A percentile compares a stretch with the other conserved stretches of the same genome.
Evolutionary conservation across 1,140 invertebrate genomes (phyloP).

Genomic region (Drosophila nikananu): DNA sequence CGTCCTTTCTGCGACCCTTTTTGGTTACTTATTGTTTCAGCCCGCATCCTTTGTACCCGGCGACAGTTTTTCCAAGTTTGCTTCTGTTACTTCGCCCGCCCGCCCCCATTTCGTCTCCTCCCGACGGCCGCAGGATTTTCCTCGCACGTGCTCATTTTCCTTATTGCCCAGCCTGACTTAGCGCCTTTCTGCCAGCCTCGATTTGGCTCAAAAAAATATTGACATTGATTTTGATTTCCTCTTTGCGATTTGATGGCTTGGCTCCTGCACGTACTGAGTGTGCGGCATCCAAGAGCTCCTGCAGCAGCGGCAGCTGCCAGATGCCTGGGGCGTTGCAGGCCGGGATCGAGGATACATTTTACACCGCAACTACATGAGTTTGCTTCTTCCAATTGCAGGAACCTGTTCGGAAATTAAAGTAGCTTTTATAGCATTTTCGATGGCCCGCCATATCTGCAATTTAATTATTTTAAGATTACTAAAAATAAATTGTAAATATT

Average conservation of each 20-base stretch:
- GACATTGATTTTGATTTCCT: conserved; percentile 75
- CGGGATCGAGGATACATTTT: conserved; percentile 7
- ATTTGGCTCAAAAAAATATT: conserved; percentile 70
- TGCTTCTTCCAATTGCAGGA: background rate
- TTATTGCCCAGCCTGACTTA: conserved; percentile 63
- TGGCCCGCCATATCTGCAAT: background rate
- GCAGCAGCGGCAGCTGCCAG: conserved; percentile 42
- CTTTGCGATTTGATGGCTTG: conserved; percentile 43
- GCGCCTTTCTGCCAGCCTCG: conserved; percentile 59
- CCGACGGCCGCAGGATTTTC: conserved; percentile 15
- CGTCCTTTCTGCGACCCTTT: conserved; percentile 27
- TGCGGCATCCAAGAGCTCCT: background rate
- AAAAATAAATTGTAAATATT: background rate
- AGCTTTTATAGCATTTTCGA: background rate
- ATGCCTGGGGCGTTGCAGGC: background rate
- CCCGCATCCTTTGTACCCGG: conserved; percentile 55
- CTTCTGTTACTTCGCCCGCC: conserved; percentile 7
- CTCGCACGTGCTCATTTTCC: conserved; percentile 63
- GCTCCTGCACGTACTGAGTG: conserved; percentile 28
- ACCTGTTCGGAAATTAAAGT: conserved; percentile 1
- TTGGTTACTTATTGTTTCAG: conserved; percentile 71
- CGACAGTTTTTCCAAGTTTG: conserved; percentile 51
- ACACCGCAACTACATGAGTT: background rate
- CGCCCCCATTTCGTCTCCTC: background rate
- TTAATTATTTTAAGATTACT: background rate